Evolutionary conservation across 2,888 invertebrate genomes (phyloP).

Genomic region (Tenthredo scrophulariae): DNA sequence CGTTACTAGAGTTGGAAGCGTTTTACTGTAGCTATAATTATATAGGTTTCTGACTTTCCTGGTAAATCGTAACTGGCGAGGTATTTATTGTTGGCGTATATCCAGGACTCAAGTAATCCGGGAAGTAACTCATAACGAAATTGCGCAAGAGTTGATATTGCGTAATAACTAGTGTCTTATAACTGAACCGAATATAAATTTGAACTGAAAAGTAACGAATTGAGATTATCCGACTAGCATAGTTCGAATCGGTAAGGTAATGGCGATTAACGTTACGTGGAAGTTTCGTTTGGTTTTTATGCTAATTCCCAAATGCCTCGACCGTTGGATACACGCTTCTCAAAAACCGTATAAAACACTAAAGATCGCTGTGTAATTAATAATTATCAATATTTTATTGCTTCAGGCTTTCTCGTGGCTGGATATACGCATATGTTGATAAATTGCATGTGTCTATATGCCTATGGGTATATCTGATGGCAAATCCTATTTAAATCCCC

Average conservation of each 20-base stretch:
- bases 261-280: neutral
- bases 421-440: neutral
- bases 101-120: constrained; percentile 23
- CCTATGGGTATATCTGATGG: neutral
- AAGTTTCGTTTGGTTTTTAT: neutral
- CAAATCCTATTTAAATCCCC: neutral
- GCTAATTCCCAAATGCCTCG: neutral
- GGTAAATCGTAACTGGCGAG: neutral
- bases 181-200: constrained; percentile 10
- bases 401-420: neutral
- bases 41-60: neutral
- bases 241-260: neutral
- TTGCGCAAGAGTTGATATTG: constrained; percentile 24
- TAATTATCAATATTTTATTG: neutral
- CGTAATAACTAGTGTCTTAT: neutral
- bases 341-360: neutral
- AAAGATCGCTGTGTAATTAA: neutral
- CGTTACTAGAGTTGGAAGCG: too few species aligned
- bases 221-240: neutral
- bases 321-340: neutral
- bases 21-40: neutral
- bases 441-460: neutral
- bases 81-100: neutral
- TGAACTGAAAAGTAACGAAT: neutral
- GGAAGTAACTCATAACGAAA: constrained; percentile 27